Percentiles rank a stretch among this genome's conserved stretches.
Evolutionary conservation across 2,888 invertebrate genomes (phyloP).

Genomic region (Toxonevra muliebris): DNA sequence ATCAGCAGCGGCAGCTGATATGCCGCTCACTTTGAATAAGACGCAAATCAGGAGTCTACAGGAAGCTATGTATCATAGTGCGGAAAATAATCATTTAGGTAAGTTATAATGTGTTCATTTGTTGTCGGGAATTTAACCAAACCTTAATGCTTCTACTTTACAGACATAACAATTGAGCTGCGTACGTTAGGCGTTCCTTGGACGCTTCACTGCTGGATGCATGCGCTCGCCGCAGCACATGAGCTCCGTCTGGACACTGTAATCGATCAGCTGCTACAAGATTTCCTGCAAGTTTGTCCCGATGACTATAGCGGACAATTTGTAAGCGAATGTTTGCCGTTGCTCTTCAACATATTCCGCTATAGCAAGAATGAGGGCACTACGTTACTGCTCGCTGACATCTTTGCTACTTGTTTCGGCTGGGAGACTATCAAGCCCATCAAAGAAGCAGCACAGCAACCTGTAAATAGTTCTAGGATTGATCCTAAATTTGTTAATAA

Average conservation of each 20-base stretch:
- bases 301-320: constrained; percentile 90
- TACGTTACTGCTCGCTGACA: constrained; percentile 84
- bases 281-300: constrained; percentile 89
- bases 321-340: constrained; percentile 87
- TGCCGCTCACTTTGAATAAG: constrained; percentile 72
- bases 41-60: constrained; percentile 85
- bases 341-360: constrained; percentile 88
- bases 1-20: constrained; percentile 57
- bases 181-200: constrained; percentile 87
- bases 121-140: not conserved
- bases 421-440: constrained; percentile 84
- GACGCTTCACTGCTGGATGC: constrained; percentile 94
- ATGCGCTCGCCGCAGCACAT: constrained; percentile 86
- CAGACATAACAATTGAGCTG: constrained; percentile 88
- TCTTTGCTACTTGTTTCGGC: constrained; percentile 88
- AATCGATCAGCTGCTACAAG: constrained; percentile 87
- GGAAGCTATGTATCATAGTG: constrained; percentile 94
- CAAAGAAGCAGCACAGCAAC: constrained; percentile 73
- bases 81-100: constrained; percentile 90
- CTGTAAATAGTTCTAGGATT: constrained; percentile 77
- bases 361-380: constrained; percentile 94
- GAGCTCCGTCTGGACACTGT: constrained; percentile 84
- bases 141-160: not conserved
- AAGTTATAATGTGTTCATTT: constrained; percentile 36
- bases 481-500: constrained; percentile 95